A percentile compares a stretch with the other conserved stretches of the same genome.
phyloP scores from a whole-genome alignment of 2,797 vertebrate species.

The Coccyzus lansbergi region DNA sequence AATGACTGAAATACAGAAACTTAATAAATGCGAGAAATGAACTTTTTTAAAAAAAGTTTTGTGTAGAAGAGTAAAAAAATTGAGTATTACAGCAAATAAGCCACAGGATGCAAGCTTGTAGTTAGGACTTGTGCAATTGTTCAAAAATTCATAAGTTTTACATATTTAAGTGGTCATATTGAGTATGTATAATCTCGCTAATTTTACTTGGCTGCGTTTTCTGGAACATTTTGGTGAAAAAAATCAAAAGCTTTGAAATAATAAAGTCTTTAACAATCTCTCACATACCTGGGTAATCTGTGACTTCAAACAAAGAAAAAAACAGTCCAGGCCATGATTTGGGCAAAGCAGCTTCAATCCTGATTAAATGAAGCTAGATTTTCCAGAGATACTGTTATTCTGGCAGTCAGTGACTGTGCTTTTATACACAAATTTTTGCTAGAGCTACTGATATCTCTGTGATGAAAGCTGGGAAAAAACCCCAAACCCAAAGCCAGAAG shows the following conservation, averaged over 20 bases:
- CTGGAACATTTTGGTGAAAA: neutral
- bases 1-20: neutral
- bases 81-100: neutral
- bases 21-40: neutral
- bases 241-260: neutral
- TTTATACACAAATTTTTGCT: neutral
- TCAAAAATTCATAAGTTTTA: neutral
- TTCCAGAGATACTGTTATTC: neutral
- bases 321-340: neutral
- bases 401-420: neutral
- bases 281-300: neutral
- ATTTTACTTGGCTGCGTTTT: neutral
- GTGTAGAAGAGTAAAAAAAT: neutral
- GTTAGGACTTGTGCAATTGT: neutral
- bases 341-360: neutral
- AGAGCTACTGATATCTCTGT: neutral
- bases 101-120: neutral
- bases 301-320: neutral
- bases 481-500: no score
- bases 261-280: neutral
- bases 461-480: neutral
- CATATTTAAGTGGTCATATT: neutral
- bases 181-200: neutral
- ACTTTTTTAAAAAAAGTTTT: neutral
- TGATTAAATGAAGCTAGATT: neutral